Base-by-base conservation (phyloP, 2,797 vertebrate species). In the Chromis chromis region DNA sequence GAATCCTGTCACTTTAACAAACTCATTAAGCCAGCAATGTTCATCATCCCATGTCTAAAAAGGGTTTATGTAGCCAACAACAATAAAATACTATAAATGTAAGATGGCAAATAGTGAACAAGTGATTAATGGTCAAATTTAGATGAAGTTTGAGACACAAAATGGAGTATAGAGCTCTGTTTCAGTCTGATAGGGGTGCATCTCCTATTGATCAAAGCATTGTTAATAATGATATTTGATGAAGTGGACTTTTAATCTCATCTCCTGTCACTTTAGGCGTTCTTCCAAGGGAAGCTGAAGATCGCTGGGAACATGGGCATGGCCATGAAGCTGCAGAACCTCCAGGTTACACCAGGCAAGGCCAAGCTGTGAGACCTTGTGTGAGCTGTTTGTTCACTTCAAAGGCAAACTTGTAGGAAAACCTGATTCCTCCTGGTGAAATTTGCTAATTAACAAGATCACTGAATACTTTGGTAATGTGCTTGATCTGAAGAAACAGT, bases 201-300 rank as follows among this genome's bases (percentile, higher is more conserved):
- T 21, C 46, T 49, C 21, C n/a, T 3, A 10, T n/a, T 48, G 40
- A 16, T 17, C 1, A 42, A 42, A 42, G 0, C 16, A 16, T 16
- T 17, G 40, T 39, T 39, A 39, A 39, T 8, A 39, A 11, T 39
- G 36, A 12, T 11, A 39, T 39, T 39, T 39, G 1, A 11, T 12
- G 36, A 8, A 2, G 25, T 25, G 25, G 2, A 31, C 31, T 13
- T 27, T 16, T 53, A 16, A 7, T 25, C 24, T 54, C 4, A 1
- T 1, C 54, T 39, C 33, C 9, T 36, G 12, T 66, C 50, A 50
- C 49, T 55, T 52, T 90, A 99, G 98, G 98, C 97, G 1, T 99
- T 97, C 89, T 96, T 98, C 89, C 96, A 97, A 93, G 97, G 97
- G 28, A 98, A 97, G 87, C 87, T 99, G 92, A 99, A 98, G 94